Evolutionary conservation across 30 jellyfish, hydroid and myxozoan species (phyloP).

Genomic region (Aurelia aurita): DNA sequence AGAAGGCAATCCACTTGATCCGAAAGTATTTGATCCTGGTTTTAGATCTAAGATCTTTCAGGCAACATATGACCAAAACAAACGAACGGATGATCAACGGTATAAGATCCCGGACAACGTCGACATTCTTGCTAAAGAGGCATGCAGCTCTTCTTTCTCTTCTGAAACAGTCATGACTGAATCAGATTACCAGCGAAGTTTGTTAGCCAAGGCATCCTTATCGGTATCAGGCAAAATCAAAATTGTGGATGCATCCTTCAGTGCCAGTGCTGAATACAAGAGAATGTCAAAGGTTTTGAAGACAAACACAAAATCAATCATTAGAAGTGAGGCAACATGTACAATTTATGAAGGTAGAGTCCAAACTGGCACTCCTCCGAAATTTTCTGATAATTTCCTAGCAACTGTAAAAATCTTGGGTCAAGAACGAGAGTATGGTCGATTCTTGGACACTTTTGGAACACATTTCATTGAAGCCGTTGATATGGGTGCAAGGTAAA

Average conservation of each 20-base stretch:
- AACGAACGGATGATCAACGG: constrained; percentile 36
- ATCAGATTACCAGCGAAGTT: constrained; percentile 41
- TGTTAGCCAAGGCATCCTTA: constrained; percentile 26
- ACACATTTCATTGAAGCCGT: constrained; percentile 43
- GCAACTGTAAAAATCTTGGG: constrained; percentile 18
- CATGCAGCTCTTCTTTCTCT: constrained; percentile 46
- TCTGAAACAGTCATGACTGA: constrained; percentile 36
- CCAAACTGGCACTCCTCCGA: constrained; percentile 58
- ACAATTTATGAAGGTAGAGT: constrained; percentile 42
- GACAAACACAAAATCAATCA: constrained; percentile 41
- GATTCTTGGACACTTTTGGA: constrained; percentile 54
- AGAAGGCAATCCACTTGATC: constrained; percentile 58
- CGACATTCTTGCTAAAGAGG: constrained; percentile 24
- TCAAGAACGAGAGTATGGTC: constrained; percentile 6
- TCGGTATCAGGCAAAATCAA: constrained; percentile 10
- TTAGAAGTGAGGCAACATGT: constrained; percentile 57
- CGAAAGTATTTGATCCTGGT: constrained; percentile 42
- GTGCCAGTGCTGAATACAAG: constrained; percentile 57
- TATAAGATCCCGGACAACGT: constrained; percentile 42
- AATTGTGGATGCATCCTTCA: constrained; percentile 43
- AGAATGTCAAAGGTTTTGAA: constrained; percentile 45
- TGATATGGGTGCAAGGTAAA: constrained; percentile 68
- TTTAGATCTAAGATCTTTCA: constrained; percentile 33
- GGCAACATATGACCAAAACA: constrained; percentile 15
- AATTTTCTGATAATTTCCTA: constrained; percentile 38